phyloP scores from a whole-genome alignment of 2,797 vertebrate genomes.

The Eupleurogrammus muticus region DNA sequence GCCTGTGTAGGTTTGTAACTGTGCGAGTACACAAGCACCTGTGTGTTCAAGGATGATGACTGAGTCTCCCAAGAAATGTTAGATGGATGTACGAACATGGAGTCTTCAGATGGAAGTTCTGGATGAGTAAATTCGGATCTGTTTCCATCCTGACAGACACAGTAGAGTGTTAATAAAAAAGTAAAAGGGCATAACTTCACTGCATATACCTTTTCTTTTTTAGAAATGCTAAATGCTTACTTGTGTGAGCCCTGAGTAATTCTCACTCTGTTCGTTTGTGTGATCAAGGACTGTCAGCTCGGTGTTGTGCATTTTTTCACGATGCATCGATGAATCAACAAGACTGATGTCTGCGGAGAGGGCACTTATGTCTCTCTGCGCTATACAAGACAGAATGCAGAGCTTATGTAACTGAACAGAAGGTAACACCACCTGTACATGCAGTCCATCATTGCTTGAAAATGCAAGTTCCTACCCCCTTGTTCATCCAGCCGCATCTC shows the following conservation, averaged over 20 bases:
- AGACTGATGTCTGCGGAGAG: constrained; percentile 43
- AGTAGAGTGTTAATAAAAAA: background rate
- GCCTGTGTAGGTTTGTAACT: constrained; percentile 10
- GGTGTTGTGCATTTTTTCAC: constrained; percentile 24
- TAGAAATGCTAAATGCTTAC: constrained; percentile 36
- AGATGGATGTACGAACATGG: constrained; percentile 74
- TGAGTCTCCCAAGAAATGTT: constrained; percentile 39
- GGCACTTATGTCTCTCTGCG: constrained; percentile 46
- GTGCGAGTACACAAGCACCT: constrained; percentile 54
- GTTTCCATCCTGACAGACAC: constrained; percentile 60
- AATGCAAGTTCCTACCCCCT: constrained; percentile 55
- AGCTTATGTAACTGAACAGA: background rate
- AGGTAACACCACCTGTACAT: background rate
- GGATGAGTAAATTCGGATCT: constrained; percentile 51
- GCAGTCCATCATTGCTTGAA: background rate
- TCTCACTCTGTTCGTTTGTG: constrained; percentile 6
- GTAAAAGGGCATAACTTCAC: background rate
- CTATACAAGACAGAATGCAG: constrained; percentile 47
- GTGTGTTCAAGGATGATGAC: constrained; percentile 53
- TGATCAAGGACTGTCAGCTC: constrained; percentile 13
- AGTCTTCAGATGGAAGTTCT: constrained; percentile 78
- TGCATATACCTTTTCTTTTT: background rate
- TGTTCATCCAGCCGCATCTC: constrained; percentile 53
- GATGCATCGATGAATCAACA: constrained; percentile 40
- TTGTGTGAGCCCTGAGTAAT: background rate